A percentile compares a stretch with the other conserved stretches of the same genome.
These are phyloP conservation scores for Macrotus californicus DNA, from an alignment of 2,113 vertebrate genomes.

Conservation along the genomic window DNA sequence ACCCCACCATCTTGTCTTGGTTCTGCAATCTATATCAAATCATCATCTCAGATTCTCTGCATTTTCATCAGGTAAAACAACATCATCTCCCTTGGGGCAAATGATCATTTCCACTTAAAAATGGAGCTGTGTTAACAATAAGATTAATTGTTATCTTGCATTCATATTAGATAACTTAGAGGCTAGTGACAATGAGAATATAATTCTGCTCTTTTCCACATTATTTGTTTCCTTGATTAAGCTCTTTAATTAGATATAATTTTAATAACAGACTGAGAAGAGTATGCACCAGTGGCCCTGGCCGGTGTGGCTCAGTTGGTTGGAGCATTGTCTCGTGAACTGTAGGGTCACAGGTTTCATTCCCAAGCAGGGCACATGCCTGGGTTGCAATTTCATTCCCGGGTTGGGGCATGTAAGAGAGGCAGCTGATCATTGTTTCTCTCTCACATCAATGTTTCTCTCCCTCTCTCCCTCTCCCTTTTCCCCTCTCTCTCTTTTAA, in stretches of 20 bases:
- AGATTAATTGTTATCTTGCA: background rate
- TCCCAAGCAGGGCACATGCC: too few species aligned
- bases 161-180: background rate
- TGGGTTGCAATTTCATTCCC: too few species aligned
- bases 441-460: too few species aligned
- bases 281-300: background rate
- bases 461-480: too few species aligned
- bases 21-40: background rate
- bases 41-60: background rate
- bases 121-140: background rate
- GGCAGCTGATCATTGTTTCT: too few species aligned
- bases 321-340: too few species aligned
- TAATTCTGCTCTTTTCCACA: background rate
- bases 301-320: too few species aligned
- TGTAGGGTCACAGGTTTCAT: too few species aligned
- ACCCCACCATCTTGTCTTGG: background rate
- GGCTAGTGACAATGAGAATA: background rate
- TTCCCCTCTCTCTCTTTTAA: too few species aligned
- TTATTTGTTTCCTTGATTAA: background rate
- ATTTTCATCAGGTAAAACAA: slow-evolving; percentile 9
- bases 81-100: background rate
- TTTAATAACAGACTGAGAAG: background rate
- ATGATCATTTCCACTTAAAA: slow-evolving; percentile 9
- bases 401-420: too few species aligned
- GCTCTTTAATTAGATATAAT: background rate